Evolutionary conservation across 2,113 vertebrate species (phyloP).

Genomic region (Centropus bengalensis): DNA sequence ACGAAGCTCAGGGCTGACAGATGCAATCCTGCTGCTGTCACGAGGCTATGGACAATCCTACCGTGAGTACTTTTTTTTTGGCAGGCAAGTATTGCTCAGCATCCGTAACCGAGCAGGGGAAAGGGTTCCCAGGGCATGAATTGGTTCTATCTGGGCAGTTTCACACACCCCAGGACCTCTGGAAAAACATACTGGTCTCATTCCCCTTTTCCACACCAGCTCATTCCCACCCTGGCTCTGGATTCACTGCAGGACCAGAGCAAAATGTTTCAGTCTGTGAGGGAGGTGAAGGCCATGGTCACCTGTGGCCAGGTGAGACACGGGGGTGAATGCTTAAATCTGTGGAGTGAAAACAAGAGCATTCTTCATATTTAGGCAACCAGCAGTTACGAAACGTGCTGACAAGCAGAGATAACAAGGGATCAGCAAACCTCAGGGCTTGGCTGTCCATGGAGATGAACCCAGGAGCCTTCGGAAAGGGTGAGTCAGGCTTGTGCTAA

Average conservation of each 20-base stretch:
- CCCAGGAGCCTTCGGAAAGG: neutral
- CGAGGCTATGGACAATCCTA: neutral
- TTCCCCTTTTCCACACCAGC: neutral
- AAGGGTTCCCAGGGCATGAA: neutral
- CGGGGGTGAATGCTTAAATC: neutral
- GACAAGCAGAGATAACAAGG: neutral
- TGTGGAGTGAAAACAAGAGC: neutral
- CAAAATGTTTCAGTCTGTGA: neutral
- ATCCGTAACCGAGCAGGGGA: neutral
- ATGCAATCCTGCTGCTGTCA: neutral
- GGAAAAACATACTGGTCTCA: neutral
- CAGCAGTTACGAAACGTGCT: neutral
- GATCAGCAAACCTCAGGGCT: neutral
- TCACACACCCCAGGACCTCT: neutral
- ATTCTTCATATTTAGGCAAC: neutral
- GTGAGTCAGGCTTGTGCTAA: neutral
- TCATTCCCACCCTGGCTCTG: neutral
- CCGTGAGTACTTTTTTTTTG: accelerated
- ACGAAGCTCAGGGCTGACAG: neutral
- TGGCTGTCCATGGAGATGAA: neutral
- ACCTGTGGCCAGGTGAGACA: neutral
- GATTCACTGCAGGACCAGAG: neutral
- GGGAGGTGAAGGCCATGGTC: neutral
- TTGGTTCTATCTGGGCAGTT: neutral
- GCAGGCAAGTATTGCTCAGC: neutral